Evolutionary conservation across 2,113 vertebrate species (phyloP).

Genomic region (Hemicordylus capensis): DNA sequence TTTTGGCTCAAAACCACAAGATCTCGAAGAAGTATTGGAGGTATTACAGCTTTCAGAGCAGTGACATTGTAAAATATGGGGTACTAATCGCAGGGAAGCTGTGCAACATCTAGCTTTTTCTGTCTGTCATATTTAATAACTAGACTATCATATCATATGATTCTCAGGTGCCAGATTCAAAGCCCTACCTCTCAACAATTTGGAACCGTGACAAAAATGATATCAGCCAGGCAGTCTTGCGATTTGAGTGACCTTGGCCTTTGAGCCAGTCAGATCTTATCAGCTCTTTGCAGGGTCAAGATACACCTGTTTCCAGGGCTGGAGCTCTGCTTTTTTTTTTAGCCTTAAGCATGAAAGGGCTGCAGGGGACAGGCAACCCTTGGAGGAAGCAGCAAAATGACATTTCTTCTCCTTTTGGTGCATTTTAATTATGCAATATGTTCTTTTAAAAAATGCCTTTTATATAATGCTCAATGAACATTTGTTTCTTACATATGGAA

Average conservation of each 20-base stretch:
- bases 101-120: constrained; percentile 67
- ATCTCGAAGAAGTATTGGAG: constrained; percentile 64
- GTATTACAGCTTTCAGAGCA: constrained; percentile 52
- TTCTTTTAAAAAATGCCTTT: constrained; percentile 43
- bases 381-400: background rate
- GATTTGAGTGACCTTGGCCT: constrained; percentile 61
- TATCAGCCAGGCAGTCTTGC: constrained; percentile 63
- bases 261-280: constrained; percentile 63
- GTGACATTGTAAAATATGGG: constrained; percentile 67
- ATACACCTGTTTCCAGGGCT: constrained; percentile 53
- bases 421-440: background rate
- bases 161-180: constrained; percentile 60
- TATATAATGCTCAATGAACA: constrained; percentile 1
- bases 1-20: constrained; percentile 55
- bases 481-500: background rate
- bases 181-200: constrained; percentile 53
- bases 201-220: constrained; percentile 73
- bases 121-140: constrained; percentile 75
- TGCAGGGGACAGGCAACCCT: constrained; percentile 6
- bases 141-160: constrained; percentile 61
- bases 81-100: constrained; percentile 70
- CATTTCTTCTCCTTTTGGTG: background rate
- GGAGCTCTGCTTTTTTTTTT: constrained; percentile 55
- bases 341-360: constrained; percentile 46
- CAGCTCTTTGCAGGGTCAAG: constrained; percentile 56